phyloP scores from a whole-genome alignment of 2,888 invertebrate species.

The Chesias legatella region DNA sequence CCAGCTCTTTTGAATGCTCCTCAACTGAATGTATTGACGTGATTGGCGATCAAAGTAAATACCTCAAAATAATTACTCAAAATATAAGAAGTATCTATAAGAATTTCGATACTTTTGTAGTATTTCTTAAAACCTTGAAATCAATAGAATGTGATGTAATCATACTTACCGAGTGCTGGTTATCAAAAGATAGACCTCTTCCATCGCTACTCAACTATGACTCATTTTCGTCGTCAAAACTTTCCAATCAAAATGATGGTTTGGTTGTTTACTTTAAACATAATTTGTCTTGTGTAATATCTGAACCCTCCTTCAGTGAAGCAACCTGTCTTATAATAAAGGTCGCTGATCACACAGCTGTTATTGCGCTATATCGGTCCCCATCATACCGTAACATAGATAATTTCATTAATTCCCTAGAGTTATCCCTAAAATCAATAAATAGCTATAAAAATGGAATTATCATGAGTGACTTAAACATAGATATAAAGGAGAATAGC shows the following conservation, averaged over 20 bases:
- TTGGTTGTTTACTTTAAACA: neutral
- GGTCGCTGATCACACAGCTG: neutral
- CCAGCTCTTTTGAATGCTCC: neutral
- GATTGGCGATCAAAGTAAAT: neutral
- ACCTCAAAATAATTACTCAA: constrained; percentile 1
- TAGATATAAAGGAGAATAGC: neutral
- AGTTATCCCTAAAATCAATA: neutral
- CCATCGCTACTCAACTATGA: neutral
- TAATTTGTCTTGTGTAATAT: neutral
- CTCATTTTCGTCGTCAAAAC: neutral
- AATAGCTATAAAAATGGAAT: neutral
- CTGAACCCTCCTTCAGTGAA: neutral
- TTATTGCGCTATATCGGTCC: constrained; percentile 2
- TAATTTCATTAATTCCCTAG: neutral
- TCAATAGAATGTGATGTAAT: neutral
- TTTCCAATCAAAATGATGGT: constrained; percentile 1
- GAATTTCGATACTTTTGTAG: too few relatives aligned
- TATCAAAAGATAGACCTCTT: neutral
- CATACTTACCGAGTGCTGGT: neutral
- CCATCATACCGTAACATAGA: neutral
- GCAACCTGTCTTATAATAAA: neutral
- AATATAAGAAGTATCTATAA: constrained; percentile 6
- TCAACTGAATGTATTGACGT: neutral
- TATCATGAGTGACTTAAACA: neutral
- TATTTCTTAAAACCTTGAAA: neutral